Evolutionary conservation across 1,140 invertebrate species (phyloP).

Genomic region (Aphaenogaster rudis): DNA sequence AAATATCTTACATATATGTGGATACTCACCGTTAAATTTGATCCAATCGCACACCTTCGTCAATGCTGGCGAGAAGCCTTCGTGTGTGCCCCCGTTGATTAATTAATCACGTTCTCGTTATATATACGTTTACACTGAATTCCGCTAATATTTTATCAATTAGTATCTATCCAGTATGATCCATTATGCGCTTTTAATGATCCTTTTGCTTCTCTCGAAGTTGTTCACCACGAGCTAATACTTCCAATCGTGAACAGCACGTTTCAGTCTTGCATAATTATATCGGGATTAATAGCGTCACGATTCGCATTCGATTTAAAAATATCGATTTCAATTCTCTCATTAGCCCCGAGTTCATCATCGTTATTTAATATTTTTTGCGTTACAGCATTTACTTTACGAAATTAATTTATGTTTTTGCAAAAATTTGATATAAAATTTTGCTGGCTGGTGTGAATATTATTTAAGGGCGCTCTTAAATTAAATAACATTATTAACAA

Average conservation of each 20-base stretch:
- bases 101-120: slow-evolving; percentile 67
- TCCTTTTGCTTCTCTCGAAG: slow-evolving; percentile 47
- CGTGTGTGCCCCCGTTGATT: slow-evolving; percentile 48
- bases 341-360: slow-evolving; percentile 16
- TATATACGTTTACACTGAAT: slow-evolving; percentile 53
- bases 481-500: slow-evolving; percentile 4
- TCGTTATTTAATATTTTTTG: slow-evolving; percentile 57
- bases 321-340: slow-evolving; percentile 34
- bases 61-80: slow-evolving; percentile 5
- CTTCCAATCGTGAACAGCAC: slow-evolving; percentile 42
- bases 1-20: slow-evolving; percentile 15
- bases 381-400: slow-evolving; percentile 31
- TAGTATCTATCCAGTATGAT: slow-evolving; percentile 42
- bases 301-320: slow-evolving; percentile 18
- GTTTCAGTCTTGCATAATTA: slow-evolving; percentile 48
- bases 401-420: slow-evolving; percentile 49
- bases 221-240: slow-evolving; percentile 36
- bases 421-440: slow-evolving; percentile 46
- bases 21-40: slow-evolving; percentile 41
- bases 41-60: neutral
- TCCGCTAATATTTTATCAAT: slow-evolving; percentile 60
- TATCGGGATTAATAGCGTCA: slow-evolving; percentile 31
- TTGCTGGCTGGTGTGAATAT: neutral
- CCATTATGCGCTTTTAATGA: slow-evolving; percentile 51
- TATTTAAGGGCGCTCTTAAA: neutral